Evolutionary conservation across 2,888 invertebrate species (phyloP).

Genomic region (Hydropsyche betteni): DNA sequence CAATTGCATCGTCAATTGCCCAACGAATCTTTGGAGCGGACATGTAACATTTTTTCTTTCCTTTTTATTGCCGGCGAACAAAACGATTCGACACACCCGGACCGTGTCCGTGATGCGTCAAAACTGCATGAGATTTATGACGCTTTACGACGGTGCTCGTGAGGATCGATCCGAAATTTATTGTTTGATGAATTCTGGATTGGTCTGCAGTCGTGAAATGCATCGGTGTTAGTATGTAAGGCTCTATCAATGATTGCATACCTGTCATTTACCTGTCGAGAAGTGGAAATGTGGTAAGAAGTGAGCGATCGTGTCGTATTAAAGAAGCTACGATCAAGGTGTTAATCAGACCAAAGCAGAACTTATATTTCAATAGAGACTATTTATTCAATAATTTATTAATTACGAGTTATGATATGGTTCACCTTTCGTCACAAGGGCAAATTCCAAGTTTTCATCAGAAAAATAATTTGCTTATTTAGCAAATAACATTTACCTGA

Average conservation of each 20-base stretch:
- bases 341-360: constrained; percentile 38
- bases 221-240: background rate
- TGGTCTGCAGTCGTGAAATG: background rate
- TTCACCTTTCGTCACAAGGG: too few species aligned
- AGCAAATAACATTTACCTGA: too few species aligned
- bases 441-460: too few species aligned
- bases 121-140: background rate
- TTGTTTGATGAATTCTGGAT: background rate
- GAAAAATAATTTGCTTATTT: too few species aligned
- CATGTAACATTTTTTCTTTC: constrained; percentile 2
- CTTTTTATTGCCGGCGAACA: background rate
- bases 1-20: constrained; percentile 13
- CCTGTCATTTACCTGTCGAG: background rate
- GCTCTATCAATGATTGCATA: background rate
- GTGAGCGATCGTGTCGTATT: background rate
- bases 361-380: constrained; percentile 29
- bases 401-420: too few species aligned
- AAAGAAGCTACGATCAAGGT: constrained; percentile 10
- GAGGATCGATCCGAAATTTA: background rate
- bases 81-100: constrained; percentile 11
- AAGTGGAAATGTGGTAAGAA: constrained; percentile 32
- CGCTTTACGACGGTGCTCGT: background rate
- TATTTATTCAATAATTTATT: constrained; percentile 1
- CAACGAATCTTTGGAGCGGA: constrained; percentile 4
- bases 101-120: background rate